Conservation (phyloP, 2,888 invertebrate species). For the Macrosoma leucophasiata region DNA sequence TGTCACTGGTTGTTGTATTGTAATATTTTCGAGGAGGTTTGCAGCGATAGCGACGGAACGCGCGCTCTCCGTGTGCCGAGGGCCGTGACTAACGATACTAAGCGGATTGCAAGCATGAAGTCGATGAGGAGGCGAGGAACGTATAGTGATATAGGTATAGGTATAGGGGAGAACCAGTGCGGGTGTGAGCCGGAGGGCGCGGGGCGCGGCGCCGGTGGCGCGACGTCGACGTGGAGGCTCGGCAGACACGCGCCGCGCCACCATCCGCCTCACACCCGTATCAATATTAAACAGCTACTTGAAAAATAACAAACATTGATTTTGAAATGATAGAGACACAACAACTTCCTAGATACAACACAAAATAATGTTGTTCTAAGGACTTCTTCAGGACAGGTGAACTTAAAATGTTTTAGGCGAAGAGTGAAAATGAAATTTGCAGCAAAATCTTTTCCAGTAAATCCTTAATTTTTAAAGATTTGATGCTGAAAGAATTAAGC, state of each 20-base stretch:
- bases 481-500: no score
- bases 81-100: constrained; percentile 38
- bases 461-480: no score
- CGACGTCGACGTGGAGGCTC: constrained; percentile 72
- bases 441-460: no score
- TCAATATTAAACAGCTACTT: no score
- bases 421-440: no score
- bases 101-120: constrained; percentile 29
- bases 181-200: constrained; percentile 39
- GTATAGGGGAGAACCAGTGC: constrained; percentile 31
- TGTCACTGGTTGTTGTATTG: constrained; percentile 6
- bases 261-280: constrained; percentile 42
- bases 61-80: constrained; percentile 32
- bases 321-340: no score
- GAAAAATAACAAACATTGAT: no score
- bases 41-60: constrained; percentile 25
- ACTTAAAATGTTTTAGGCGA: no score
- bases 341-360: no score
- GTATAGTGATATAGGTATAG: constrained; percentile 32
- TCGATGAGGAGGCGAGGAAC: constrained; percentile 44
- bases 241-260: constrained; percentile 65
- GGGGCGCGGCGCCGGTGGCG: constrained; percentile 45
- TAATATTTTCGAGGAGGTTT: constrained; percentile 25
- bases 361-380: no score
- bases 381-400: no score